Base-by-base conservation (phyloP, 2,888 invertebrate species). In the Campoplex capitator region DNA sequence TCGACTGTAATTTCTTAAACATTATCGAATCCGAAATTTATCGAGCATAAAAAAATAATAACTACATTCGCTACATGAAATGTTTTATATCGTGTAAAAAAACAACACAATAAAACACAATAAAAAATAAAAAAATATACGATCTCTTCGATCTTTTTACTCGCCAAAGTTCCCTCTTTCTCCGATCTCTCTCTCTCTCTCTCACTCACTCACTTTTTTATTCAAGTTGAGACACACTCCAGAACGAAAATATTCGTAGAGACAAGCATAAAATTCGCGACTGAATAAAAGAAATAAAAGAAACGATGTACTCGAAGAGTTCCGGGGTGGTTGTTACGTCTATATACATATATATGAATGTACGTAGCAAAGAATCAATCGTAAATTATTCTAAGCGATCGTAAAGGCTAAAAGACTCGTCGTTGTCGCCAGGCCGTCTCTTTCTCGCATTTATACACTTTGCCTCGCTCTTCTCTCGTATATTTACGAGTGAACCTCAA, bases 381-480 rank as follows among this genome's bases (percentile, higher is more conserved):
- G 91, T 91, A 91, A 91, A 91, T 91, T 91, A 91, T 91, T 91
- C 89, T 88, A 88, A 88, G 88, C 90, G 90, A 90, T 91, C 89
- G 91, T 80, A 90, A 90, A 90, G 89, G 88, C 91, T 91, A 88
- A 91, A 89, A 90, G 90, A 91, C 89, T 91, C 89, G 88, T 88
- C 88, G 90, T 88, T 91, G 90, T 91, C 90, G 89, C 87, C 88
- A 38, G 65, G 51, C 56, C 67, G 65, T 56, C 80, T 75, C 68
- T 78, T 78, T 88, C 83, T 83, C 78, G 84, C 88, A 80, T 87
- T 87, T 71, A 35, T 88, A 68, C 23, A 23, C 70, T 80, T 51
- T 54, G 73, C 56, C 65, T 74, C 38, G 38, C 38, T 48, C 65
- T 74, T 58, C 56, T 77, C 58, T 71, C 42, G 16, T 28, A 56